Percentiles rank a stretch among this genome's conserved stretches.
These are phyloP conservation scores for Alviniconcha strummeri DNA, from an alignment of 2,888 invertebrate genomes.

Conservation along the genomic window DNA sequence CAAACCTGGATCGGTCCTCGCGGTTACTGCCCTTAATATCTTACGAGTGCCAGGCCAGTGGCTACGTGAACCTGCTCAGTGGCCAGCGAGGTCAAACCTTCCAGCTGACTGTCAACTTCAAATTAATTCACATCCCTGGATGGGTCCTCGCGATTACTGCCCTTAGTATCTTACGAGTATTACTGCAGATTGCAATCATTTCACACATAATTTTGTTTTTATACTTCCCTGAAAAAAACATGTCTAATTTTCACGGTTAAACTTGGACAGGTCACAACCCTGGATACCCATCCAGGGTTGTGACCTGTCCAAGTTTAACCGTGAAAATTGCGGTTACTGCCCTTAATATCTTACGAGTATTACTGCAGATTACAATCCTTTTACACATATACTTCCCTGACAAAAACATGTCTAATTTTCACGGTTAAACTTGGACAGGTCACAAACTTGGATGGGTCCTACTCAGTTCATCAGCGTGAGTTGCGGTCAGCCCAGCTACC, in stretches of 20 bases:
- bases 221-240: background rate
- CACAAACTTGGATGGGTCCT: background rate
- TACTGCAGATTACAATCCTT: background rate
- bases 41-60: conserved; percentile 4
- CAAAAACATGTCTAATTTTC: background rate
- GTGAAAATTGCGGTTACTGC: too few relatives aligned
- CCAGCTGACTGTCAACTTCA: background rate
- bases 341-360: background rate
- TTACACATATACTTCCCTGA: background rate
- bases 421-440: background rate
- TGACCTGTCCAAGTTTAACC: too few relatives aligned
- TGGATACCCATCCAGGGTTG: too few relatives aligned
- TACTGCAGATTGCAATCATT: background rate
- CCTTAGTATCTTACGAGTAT: background rate
- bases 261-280: background rate
- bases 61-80: conserved; percentile 12
- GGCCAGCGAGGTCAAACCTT: background rate
- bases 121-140: background rate
- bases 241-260: background rate
- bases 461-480: background rate
- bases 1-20: background rate
- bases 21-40: background rate
- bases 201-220: too few relatives aligned
- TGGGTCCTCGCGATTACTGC: too few relatives aligned
- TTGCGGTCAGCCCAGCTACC: conserved; percentile 19